Conservation (phyloP, 2,888 invertebrate species). For the Monochamus alternatus region DNA sequence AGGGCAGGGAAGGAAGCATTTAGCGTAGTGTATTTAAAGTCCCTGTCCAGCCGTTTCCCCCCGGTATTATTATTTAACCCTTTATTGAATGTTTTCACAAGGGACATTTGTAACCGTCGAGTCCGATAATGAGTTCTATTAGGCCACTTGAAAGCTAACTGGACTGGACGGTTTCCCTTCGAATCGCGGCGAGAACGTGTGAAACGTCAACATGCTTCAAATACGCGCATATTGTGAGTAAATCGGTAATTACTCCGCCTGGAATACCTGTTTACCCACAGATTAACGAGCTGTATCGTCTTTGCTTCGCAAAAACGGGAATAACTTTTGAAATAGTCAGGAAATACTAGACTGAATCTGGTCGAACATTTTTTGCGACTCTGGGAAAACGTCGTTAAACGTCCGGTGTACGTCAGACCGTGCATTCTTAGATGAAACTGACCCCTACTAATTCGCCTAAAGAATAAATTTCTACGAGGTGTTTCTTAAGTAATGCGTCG, state of each 20-base stretch:
- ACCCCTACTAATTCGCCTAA: too few relatives aligned
- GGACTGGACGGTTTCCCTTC: conserved; percentile 58
- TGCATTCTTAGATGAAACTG: too few relatives aligned
- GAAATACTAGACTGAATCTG: not conserved
- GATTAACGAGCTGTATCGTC: not conserved
- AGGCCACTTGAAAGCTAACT: conserved; percentile 60
- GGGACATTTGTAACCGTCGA: conserved; percentile 63
- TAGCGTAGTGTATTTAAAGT: conserved; percentile 28
- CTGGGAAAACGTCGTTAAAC: not conserved
- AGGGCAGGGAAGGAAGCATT: conserved; percentile 21
- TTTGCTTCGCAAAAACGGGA: not conserved
- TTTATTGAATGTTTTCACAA: conserved; percentile 62
- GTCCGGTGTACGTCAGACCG: too few relatives aligned
- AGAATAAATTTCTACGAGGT: too few relatives aligned
- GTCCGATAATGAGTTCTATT: conserved; percentile 63
- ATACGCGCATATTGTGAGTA: conserved; percentile 36
- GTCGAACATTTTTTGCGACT: not conserved
- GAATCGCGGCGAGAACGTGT: conserved; percentile 44
- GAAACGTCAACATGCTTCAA: conserved; percentile 33
- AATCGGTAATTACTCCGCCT: conserved; percentile 30
- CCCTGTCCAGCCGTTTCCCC: conserved; percentile 17
- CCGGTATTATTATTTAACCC: conserved; percentile 57
- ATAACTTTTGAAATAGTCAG: not conserved
- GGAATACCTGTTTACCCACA: conserved; percentile 15
- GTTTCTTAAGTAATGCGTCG: too few relatives aligned